phyloP scores from a whole-genome alignment of 2,113 vertebrate genomes.

The Corythornis cristatus region DNA sequence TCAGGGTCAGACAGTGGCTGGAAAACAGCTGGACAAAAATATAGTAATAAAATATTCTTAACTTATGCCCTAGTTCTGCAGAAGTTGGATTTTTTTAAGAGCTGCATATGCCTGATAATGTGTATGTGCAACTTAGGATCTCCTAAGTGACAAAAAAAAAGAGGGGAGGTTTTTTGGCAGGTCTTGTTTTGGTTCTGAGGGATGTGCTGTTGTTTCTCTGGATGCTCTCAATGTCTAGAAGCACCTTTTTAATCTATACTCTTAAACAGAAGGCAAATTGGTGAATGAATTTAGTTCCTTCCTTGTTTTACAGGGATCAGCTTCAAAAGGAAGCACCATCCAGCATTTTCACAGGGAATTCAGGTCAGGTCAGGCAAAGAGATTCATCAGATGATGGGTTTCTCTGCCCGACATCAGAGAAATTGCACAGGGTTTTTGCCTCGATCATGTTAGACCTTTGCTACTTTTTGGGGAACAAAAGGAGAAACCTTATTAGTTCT shows the following conservation, averaged over 20 bases:
- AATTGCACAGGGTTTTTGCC: not conserved
- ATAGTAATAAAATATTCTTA: not conserved
- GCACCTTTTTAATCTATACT: not conserved
- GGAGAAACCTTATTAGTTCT: not conserved
- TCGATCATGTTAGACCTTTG: not conserved
- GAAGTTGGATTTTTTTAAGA: not conserved
- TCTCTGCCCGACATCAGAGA: not conserved
- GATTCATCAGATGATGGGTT: not conserved
- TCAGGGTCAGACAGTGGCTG: not conserved
- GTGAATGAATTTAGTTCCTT: not conserved
- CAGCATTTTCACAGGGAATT: not conserved
- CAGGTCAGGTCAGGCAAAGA: not conserved
- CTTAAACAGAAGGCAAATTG: not conserved
- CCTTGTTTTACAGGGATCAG: not conserved
- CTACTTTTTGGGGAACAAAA: not conserved
- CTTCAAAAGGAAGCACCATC: not conserved
- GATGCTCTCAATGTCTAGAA: not conserved
- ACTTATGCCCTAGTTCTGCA: not conserved
- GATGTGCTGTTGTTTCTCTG: not conserved
- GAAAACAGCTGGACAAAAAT: not conserved
- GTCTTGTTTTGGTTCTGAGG: too few relatives aligned
- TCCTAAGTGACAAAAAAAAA: not conserved
- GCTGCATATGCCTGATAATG: not conserved
- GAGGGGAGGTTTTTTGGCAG: not conserved
- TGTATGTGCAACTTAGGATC: not conserved